Base-by-base conservation (phyloP, 2,113 vertebrate genomes). In the Trachemys scripta region DNA sequence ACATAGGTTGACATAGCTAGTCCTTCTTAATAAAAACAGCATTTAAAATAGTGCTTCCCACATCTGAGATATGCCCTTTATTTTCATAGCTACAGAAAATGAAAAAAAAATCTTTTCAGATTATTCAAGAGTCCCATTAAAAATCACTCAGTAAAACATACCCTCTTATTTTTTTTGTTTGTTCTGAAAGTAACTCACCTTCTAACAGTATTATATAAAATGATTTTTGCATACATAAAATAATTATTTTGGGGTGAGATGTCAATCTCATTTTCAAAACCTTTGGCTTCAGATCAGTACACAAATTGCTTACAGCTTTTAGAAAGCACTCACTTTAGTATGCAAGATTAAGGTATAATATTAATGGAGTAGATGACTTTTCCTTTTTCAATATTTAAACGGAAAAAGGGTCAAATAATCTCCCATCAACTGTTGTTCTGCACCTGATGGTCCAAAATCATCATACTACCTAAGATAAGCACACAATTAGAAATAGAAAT, bases 51-150 rank as follows among this genome's bases (percentile, higher is more conserved):
- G 54, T 42, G 42, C 54, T n/a, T 47, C 49, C 45, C 65, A 65
- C 13, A 2, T n/a, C 10, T 12, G 57, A 59, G 35, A 59, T 3
- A 45, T 25, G 4, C 9, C 47, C 65, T 88, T 92, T 75, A 85
- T 88, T 90, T 95, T 85, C 50, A 89, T 20, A 47, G 47, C 47
- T 50, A 84, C 59, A 22, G 69, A 65, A 87, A 25, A 13, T 45
- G 56, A 79, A 89, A 81, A 54, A 42, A 65, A n/a, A n/a, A n/a
- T n/a, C n/a, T n/a, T n/a, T n/a, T n/a, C n/a, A n/a, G n/a, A n/a
- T n/a, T n/a, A n/a, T n/a, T n/a, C n/a, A n/a, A n/a, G n/a, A n/a
- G n/a, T n/a, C n/a, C n/a, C n/a, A n/a, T n/a, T n/a, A n/a, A n/a
- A n/a, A n/a, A n/a, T n/a, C n/a, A n/a, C n/a, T n/a, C n/a, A n/a